Percentiles rank a stretch among this genome's conserved stretches.
Evolutionary conservation across 2,888 invertebrate species (phyloP).

Genomic region (Subacronicta megacephala): DNA sequence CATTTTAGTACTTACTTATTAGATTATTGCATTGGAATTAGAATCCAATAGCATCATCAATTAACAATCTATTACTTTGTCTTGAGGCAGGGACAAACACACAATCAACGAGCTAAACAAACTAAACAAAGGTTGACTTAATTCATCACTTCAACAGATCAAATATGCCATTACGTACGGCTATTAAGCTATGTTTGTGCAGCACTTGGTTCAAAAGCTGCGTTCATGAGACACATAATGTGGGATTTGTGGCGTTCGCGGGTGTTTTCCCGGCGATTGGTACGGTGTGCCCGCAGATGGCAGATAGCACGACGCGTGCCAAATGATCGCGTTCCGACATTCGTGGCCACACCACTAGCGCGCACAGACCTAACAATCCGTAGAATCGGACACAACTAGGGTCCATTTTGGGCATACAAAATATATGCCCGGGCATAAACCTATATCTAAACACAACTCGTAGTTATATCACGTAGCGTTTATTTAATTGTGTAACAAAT

Average conservation of each 20-base stretch:
- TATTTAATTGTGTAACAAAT: no score
- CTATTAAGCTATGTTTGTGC: conserved; percentile 44
- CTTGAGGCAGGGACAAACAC: conserved; percentile 8
- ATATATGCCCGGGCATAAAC: no score
- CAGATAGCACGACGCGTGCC: conserved; percentile 71
- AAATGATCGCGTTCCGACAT: conserved; percentile 73
- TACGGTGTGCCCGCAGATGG: conserved; percentile 63
- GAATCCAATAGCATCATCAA: conserved; percentile 7
- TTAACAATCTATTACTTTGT: conserved; percentile 14
- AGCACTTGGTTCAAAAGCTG: conserved; percentile 49
- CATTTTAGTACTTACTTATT: no score
- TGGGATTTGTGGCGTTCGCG: conserved; percentile 57
- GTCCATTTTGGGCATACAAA: no score
- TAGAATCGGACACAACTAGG: conserved; percentile 24
- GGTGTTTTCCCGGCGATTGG: conserved; percentile 56
- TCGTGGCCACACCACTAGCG: conserved; percentile 63
- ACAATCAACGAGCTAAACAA: conserved; percentile 6
- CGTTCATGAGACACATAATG: conserved; percentile 62
- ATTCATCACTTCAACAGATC: conserved; percentile 20
- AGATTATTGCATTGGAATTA: background rate
- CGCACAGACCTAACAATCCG: conserved; percentile 35
- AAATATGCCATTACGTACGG: conserved; percentile 24
- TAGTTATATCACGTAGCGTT: no score
- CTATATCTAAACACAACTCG: no score
- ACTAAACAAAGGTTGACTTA: conserved; percentile 20